phyloP scores from a whole-genome alignment of 2,797 vertebrate genomes.

The Intellagama lesueurii region DNA sequence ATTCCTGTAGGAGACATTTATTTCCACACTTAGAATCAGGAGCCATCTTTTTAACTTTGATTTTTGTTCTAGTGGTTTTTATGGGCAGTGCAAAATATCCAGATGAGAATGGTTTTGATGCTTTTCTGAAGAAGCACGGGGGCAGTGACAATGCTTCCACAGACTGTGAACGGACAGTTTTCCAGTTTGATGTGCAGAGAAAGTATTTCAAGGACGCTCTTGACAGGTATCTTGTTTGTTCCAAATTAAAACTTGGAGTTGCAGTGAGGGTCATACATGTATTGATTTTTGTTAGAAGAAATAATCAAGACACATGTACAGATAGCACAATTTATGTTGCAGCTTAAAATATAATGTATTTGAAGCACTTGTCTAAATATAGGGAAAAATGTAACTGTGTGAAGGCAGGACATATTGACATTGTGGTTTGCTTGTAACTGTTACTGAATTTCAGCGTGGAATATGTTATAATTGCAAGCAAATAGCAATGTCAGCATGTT shows the following conservation, averaged over 20 bases:
- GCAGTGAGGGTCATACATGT: neutral
- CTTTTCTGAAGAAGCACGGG: slow-evolving; percentile 95
- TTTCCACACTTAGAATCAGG: neutral
- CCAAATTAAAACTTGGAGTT: neutral
- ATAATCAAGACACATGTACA: neutral
- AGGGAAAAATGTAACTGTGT: neutral
- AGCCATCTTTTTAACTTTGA: slow-evolving; percentile 6
- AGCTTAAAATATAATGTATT: neutral
- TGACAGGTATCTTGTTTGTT: slow-evolving; percentile 85
- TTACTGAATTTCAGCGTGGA: neutral
- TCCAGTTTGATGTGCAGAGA: slow-evolving; percentile 95
- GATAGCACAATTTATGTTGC: neutral
- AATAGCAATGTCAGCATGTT: too few relatives aligned
- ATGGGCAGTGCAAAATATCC: slow-evolving; percentile 98
- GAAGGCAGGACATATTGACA: neutral
- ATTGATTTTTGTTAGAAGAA: neutral
- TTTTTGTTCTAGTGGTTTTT: slow-evolving; percentile 89
- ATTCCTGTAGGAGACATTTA: neutral
- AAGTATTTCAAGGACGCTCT: slow-evolving; percentile 92
- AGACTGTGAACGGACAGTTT: slow-evolving; percentile 95
- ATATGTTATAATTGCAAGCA: neutral
- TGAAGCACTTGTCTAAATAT: neutral
- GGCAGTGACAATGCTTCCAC: slow-evolving; percentile 96
- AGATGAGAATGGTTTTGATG: slow-evolving; percentile 94
- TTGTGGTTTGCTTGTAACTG: neutral